These are phyloP conservation scores for Cinara cedri DNA, from an alignment of 2,888 invertebrate species.

Conservation along the genomic window DNA sequence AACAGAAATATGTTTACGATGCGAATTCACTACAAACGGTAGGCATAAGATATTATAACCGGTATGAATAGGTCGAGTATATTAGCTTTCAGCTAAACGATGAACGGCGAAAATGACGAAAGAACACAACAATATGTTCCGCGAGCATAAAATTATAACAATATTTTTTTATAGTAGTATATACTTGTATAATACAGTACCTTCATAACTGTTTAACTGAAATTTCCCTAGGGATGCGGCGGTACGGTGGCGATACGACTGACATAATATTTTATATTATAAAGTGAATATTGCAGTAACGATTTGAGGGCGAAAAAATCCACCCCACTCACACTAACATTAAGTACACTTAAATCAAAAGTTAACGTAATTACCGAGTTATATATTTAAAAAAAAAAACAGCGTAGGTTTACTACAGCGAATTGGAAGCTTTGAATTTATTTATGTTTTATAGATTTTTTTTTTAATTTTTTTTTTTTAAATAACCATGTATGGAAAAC, in stretches of 20 bases:
- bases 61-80: not conserved
- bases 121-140: not conserved
- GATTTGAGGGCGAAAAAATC: not conserved
- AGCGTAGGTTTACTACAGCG: no score
- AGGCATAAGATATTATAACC: not conserved
- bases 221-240: slow-evolving; percentile 4
- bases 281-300: slow-evolving; percentile 26
- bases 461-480: not conserved
- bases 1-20: not conserved
- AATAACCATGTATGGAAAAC: no score
- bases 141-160: slow-evolving; percentile 3
- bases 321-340: not conserved
- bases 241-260: not conserved
- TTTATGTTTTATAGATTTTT: not conserved
- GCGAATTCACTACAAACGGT: not conserved
- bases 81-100: no score
- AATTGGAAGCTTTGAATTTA: no score
- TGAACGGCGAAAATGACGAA: not conserved
- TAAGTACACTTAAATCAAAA: not conserved
- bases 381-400: not conserved
- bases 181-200: not conserved
- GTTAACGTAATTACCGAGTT: not conserved
- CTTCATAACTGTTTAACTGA: slow-evolving; percentile 16
- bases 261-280: slow-evolving; percentile 8
- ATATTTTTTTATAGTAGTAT: slow-evolving; percentile 4